Evolutionary conservation across 2,797 vertebrate species (phyloP).

Genomic region (Megalops cyprinoides): DNA sequence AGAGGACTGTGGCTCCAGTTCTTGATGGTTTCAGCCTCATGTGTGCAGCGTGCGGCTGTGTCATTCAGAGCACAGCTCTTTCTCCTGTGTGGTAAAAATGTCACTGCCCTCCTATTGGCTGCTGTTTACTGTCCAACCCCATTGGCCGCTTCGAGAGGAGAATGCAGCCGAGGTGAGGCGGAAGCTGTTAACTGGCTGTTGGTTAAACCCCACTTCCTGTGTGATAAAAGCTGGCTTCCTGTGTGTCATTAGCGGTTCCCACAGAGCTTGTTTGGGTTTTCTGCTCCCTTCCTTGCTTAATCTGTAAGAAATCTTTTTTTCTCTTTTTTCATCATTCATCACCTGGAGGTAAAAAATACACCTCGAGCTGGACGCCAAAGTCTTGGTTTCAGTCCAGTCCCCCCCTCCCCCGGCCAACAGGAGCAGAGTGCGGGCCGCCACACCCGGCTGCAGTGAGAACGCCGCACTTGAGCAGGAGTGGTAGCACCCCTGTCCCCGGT

Average conservation of each 20-base stretch:
- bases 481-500: not conserved
- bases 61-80: no score
- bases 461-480: not conserved
- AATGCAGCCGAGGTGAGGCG: conserved; percentile 72
- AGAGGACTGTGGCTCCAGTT: no score
- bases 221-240: conserved; percentile 61
- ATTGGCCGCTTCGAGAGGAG: conserved; percentile 47
- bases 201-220: conserved; percentile 77
- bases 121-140: not conserved
- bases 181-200: conserved; percentile 84
- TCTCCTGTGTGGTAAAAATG: no score
- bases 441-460: not conserved
- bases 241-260: conserved; percentile 77
- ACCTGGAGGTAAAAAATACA: not conserved
- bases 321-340: conserved; percentile 29
- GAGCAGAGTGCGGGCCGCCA: not conserved
- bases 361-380: not conserved
- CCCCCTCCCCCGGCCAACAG: not conserved
- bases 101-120: not conserved
- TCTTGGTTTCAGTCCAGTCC: not conserved
- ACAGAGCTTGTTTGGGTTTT: conserved; percentile 80
- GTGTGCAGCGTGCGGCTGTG: no score
- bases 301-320: conserved; percentile 39
- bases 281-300: conserved; percentile 63
- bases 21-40: no score